Base-by-base conservation (phyloP, 1,140 invertebrate species). In the Zaprionus capensis region DNA sequence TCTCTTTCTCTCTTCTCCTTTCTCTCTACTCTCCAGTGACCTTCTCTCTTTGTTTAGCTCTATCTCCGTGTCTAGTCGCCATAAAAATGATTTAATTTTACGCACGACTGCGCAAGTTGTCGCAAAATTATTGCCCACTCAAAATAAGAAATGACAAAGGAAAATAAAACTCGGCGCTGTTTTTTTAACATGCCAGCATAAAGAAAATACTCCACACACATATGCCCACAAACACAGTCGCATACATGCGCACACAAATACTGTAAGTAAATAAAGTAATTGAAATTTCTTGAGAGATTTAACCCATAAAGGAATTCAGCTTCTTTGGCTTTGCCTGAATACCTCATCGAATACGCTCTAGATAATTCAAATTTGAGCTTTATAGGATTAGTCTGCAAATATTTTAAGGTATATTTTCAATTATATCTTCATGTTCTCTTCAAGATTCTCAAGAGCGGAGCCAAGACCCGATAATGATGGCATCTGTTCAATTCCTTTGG, bases 81-180 rank as follows among this genome's bases (percentile, higher is more conserved):
- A 84, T 87, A 88, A 87, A 87, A 87, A 88, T 87, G 84, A 87
- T 87, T 87, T 87, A 88, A 88, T 88, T 87, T 88, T 71, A 75
- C 80, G 78, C 81, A 83, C 75, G 77, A 72, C 73, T 82, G 77
- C 73, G 58, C 3, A 49, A 74, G 65, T 76, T 67, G 63, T 62
- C 74, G 34, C 41, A 72, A 76, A 76, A 73, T 72, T 73, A 76
- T 76, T 76, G 74, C 69, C 22, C 62, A 41, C 46, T 41, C 56
- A 62, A 62, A 56, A 61, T 72, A 49, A 63, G 49, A 63, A 70
- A 76, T 58, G 5, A 28, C 2, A 36, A 56, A 46, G 55, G n/a
- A 44, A 22, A 22, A 72, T 58, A 66, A 34, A 65, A 61, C 22
- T 24, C 44, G 28, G 12, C 22, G 31, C 38, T 46, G 34, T 20